Evolutionary conservation across 2,113 vertebrate species (phyloP).

Genomic region (Etheostoma cragini): DNA sequence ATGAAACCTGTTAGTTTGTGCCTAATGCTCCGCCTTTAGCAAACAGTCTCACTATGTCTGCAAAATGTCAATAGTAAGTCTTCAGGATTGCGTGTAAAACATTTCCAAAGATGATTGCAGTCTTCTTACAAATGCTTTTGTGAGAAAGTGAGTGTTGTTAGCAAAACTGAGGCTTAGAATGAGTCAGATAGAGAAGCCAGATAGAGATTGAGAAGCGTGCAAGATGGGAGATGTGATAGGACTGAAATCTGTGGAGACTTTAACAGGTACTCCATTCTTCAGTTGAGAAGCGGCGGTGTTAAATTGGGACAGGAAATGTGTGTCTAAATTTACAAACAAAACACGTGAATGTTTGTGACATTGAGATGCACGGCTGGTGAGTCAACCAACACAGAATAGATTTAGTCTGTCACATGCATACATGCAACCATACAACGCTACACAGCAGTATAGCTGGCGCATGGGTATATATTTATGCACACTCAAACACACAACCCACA

Average conservation of each 20-base stretch:
- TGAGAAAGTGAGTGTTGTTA: constrained; percentile 63
- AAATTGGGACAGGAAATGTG: constrained; percentile 22
- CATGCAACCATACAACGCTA: constrained; percentile 10
- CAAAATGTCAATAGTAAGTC: constrained; percentile 30
- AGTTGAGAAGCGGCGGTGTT: constrained; percentile 44
- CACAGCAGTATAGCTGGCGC: background rate
- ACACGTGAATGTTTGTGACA: constrained; percentile 5
- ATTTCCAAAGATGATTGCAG: constrained; percentile 40
- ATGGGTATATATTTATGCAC: background rate
- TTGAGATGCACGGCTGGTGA: constrained; percentile 8
- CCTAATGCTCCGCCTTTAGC: background rate
- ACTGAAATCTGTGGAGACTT: constrained; percentile 43
- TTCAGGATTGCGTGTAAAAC: constrained; percentile 5
- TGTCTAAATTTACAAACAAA: constrained; percentile 19
- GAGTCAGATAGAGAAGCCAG: constrained; percentile 62
- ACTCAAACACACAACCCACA: constrained; percentile 2
- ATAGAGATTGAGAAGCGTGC: constrained; percentile 3
- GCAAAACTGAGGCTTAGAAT: constrained; percentile 51
- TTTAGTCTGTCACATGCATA: constrained; percentile 9
- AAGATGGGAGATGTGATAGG: constrained; percentile 55
- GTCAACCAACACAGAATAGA: constrained; percentile 1
- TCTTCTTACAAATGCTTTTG: constrained; percentile 37
- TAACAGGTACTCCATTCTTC: constrained; percentile 22
- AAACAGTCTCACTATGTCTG: background rate
- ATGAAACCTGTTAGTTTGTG: background rate